Evolutionary conservation across 2,888 invertebrate species (phyloP).

Genomic region (Campoplex capitator): DNA sequence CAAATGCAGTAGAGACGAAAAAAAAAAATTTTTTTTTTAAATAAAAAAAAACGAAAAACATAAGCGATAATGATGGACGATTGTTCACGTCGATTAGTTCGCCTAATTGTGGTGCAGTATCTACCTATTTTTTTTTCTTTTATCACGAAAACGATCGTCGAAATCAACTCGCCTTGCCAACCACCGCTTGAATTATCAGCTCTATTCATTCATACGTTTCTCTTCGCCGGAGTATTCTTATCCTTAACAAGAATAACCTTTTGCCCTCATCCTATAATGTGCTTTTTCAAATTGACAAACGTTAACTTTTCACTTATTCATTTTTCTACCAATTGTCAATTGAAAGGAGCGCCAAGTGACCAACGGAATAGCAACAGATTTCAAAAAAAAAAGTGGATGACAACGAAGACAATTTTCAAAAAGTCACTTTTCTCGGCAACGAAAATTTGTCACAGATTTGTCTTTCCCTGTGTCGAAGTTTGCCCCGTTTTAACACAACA

Average conservation of each 20-base stretch:
- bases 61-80: slow-evolving; percentile 2
- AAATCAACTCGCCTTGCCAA: neutral
- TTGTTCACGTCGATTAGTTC: neutral
- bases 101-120: neutral
- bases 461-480: neutral
- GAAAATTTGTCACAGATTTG: neutral
- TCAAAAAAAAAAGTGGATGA: neutral
- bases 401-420: neutral
- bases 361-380: neutral
- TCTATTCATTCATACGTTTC: neutral
- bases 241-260: neutral
- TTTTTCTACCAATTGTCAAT: neutral
- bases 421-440: neutral
- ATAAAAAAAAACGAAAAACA: neutral
- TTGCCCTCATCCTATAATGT: neutral
- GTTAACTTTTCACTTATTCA: neutral
- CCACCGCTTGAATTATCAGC: neutral
- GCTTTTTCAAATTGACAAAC: neutral
- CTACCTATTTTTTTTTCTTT: neutral
- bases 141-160: neutral
- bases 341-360: neutral
- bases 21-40: neutral
- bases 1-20: neutral
- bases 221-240: neutral
- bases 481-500: neutral